phyloP scores from a whole-genome alignment of 2,113 vertebrate species.

The Clinocottus analis region DNA sequence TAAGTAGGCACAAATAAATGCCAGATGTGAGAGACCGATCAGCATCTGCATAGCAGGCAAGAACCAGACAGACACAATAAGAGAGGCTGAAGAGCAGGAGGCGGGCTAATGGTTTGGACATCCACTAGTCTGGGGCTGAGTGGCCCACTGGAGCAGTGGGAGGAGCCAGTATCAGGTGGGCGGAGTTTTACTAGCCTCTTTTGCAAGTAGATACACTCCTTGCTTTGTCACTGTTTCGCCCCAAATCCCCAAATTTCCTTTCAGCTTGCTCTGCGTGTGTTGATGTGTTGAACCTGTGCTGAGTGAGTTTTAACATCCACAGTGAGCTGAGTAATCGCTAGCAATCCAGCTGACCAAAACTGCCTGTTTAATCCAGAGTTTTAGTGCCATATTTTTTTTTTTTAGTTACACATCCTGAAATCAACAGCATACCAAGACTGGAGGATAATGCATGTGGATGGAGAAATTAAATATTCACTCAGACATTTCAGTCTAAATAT shows the following conservation, averaged over 20 bases:
- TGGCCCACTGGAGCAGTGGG: neutral
- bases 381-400: neutral
- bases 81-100: neutral
- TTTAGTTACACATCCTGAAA: slow-evolving; percentile 15
- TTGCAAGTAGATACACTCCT: neutral
- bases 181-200: neutral
- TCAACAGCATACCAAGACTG: neutral
- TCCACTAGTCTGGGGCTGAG: neutral
- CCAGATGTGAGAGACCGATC: slow-evolving; percentile 17
- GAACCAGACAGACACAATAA: neutral
- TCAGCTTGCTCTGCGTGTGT: neutral
- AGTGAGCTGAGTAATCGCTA: neutral
- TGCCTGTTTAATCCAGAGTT: neutral
- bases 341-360: neutral
- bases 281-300: slow-evolving; percentile 20
- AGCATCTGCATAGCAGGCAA: slow-evolving; percentile 1
- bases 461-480: slow-evolving; percentile 4
- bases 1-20: slow-evolving; percentile 1
- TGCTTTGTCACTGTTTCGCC: slow-evolving; percentile 1
- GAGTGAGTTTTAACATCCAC: slow-evolving; percentile 20
- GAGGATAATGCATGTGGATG: neutral
- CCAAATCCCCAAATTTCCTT: slow-evolving; percentile 21
- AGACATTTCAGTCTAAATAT: slow-evolving; percentile 20
- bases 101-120: neutral
- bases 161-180: neutral